Conservation (phyloP, 2,888 invertebrate genomes). For the Hypercompe scribonia region DNA sequence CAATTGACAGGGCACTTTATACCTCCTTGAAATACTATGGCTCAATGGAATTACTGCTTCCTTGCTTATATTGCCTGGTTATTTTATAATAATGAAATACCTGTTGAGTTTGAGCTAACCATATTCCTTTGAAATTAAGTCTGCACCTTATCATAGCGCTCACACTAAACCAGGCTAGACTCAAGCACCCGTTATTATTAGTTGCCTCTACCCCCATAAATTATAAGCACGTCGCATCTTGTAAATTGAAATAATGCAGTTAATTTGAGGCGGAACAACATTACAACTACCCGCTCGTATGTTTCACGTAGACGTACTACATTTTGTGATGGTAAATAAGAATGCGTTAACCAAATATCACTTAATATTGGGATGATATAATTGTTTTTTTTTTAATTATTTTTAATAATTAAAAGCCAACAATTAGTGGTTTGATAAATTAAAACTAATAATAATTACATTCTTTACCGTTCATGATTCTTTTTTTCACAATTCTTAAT, state of each 20-base stretch:
- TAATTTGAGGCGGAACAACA: not conserved
- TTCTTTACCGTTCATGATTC: not conserved
- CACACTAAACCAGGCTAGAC: not conserved
- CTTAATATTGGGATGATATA: not conserved
- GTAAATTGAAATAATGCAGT: not conserved
- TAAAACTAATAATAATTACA: not conserved
- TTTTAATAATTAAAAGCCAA: not conserved
- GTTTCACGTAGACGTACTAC: not conserved
- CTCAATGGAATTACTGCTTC: no score
- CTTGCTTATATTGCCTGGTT: no score
- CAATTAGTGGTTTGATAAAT: no score
- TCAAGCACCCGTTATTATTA: not conserved
- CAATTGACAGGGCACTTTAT: no score
- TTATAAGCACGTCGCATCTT: not conserved
- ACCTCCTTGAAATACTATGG: no score
- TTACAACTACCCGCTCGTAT: not conserved
- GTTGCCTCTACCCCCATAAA: not conserved
- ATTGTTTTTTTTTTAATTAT: not conserved
- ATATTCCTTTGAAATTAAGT: not conserved
- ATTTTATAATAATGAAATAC: no score
- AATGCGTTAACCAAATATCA: not conserved
- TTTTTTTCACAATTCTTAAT: not conserved
- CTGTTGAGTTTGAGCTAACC: no score
- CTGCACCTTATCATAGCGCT: not conserved
- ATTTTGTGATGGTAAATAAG: not conserved